Evolutionary conservation across 2,113 vertebrate genomes (phyloP), one percentile per base, ranked within the genome.

Genomic region (Nannospalax galili): DNA sequence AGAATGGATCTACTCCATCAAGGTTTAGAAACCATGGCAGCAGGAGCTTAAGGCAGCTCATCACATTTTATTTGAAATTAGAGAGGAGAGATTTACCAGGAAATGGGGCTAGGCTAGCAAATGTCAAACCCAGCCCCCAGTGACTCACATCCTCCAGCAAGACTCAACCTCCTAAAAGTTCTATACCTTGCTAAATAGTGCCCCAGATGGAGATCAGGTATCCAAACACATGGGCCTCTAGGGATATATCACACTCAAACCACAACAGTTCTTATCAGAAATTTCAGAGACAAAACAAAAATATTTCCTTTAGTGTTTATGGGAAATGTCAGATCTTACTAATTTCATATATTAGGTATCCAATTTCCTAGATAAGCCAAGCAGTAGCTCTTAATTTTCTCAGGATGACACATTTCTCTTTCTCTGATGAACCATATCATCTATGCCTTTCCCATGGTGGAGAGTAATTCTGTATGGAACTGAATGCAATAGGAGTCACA

Each of bases 341-440:
- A 62, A 6, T 81, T n/a, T 85, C 40, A 48, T 2, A n/a, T 2
- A 22, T 26, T 35, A 78, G 7, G 6, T 40, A 65, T 48, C 45
- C 26, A 24, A 7, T 26, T 82, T 92, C 88, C n/a, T 40, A 80
- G 92, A 70, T 84, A 88, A 82, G 73, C 32, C 78, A 93, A 37
- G 20, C 16, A 37, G 9, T 4, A 73, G 62, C 30, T 22, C 64
- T 89, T 87, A 35, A 42, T 87, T 92, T 90, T 88, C 56, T 52
- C 32, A 69, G 26, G 6, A 22, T 37, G 48, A 82, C 52, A 26
- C 28, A 67, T 62, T 73, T 60, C 10, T 65, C 69, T 81, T 45
- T 75, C 40, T 19, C 69, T 69, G 30, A 45, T 20, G 42, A 69
- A 28, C n/a, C 24, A 15, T 20, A 14, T 56, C 4, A 35, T 48